Conservation (phyloP, 2,888 invertebrate genomes). For the Scaptomyza caliginosa region DNA sequence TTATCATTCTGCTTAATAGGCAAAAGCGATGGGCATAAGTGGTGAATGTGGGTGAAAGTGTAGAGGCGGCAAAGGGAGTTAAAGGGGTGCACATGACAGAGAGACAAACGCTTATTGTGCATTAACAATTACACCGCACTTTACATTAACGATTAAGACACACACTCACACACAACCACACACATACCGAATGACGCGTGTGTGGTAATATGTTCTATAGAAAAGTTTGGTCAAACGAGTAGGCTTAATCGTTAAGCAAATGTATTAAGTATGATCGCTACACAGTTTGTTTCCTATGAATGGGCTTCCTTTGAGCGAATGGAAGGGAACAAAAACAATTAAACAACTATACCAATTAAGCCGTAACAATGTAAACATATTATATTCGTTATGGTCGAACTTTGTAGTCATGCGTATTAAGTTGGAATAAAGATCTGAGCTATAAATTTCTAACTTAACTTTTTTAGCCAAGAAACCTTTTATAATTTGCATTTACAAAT, state of each 20-base stretch:
- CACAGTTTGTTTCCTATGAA: no score
- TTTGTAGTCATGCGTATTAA: no score
- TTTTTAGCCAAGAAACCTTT: no score
- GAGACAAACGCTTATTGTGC: conserved; percentile 40
- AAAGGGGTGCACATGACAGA: conserved; percentile 1
- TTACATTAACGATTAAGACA: conserved; percentile 60
- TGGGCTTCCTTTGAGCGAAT: no score
- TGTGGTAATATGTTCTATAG: background rate
- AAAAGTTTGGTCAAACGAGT: background rate
- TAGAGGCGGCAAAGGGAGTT: background rate
- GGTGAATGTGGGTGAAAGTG: no score
- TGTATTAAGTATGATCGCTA: background rate
- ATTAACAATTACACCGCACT: conserved; percentile 64
- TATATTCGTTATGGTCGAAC: no score
- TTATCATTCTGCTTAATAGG: conserved; percentile 74
- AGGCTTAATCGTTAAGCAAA: background rate
- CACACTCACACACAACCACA: background rate
- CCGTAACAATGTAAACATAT: no score
- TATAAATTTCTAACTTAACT: no score
- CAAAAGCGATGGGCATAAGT: conserved; percentile 31
- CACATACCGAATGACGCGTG: conserved; percentile 12
- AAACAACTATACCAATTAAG: background rate
- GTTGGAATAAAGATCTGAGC: no score
- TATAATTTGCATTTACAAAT: no score
- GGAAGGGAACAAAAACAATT: background rate